Percentiles rank a stretch among this genome's conserved stretches.
Conservation (phyloP, 2,888 invertebrate genomes). For the Pinctada fucata region DNA sequence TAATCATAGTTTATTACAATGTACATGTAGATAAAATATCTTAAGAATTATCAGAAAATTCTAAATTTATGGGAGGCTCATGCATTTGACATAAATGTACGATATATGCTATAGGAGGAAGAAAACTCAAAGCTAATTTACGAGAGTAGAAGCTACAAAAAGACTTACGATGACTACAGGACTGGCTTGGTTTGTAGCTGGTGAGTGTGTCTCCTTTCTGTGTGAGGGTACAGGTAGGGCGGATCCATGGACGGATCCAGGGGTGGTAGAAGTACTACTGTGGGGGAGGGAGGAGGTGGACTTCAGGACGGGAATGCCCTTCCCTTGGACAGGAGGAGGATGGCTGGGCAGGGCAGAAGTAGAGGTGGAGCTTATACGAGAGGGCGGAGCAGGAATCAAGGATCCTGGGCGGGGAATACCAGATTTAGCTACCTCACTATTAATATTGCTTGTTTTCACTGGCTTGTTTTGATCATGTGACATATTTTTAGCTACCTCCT, state of each 20-base stretch:
- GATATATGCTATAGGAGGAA: neutral
- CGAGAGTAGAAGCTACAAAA: slow-evolving; percentile 28
- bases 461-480: slow-evolving; percentile 1
- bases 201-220: slow-evolving; percentile 11
- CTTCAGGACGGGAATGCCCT: slow-evolving; percentile 27
- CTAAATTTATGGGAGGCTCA: no score
- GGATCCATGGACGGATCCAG: neutral
- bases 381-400: slow-evolving; percentile 2
- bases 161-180: slow-evolving; percentile 35
- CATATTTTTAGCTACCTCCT: neutral
- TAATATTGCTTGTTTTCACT: neutral
- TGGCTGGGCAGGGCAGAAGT: slow-evolving; percentile 17
- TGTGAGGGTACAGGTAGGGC: slow-evolving; percentile 16
- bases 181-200: slow-evolving; percentile 14
- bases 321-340: slow-evolving; percentile 10
- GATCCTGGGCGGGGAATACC: slow-evolving; percentile 18
- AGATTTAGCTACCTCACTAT: slow-evolving; percentile 10
- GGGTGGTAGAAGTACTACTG: neutral
- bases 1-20: no score
- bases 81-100: no score
- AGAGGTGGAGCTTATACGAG: slow-evolving; percentile 14
- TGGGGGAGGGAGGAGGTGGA: slow-evolving; percentile 28
- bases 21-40: no score
- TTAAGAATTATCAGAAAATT: no score
- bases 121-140: neutral